Evolutionary conservation across 2,888 invertebrate genomes (phyloP).

Genomic region (Sabatieria punctata): DNA sequence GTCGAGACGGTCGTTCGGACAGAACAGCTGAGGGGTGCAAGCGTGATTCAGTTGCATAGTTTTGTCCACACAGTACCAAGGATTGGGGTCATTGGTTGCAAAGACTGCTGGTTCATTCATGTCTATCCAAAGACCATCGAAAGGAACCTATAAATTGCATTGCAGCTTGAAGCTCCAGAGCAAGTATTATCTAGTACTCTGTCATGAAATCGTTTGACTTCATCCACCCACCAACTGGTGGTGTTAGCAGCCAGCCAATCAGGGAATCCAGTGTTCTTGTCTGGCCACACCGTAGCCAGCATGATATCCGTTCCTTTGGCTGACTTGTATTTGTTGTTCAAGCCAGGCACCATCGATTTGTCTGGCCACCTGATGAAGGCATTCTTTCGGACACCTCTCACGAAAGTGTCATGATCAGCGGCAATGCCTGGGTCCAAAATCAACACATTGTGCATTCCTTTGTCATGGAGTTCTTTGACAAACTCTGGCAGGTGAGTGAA

Average conservation of each 20-base stretch:
- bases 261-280: slow-evolving; percentile 24
- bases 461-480: neutral
- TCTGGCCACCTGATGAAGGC: neutral
- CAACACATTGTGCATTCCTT: neutral
- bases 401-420: neutral
- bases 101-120: slow-evolving; percentile 81
- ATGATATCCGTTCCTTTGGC: neutral
- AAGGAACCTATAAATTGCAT: too few relatives aligned
- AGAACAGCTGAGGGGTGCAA: slow-evolving; percentile 11
- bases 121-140: slow-evolving; percentile 72
- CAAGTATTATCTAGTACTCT: too few relatives aligned
- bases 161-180: too few relatives aligned
- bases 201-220: slow-evolving; percentile 18
- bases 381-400: neutral
- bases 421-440: neutral
- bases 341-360: neutral
- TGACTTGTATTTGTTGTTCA: neutral
- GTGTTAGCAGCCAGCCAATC: slow-evolving; percentile 24
- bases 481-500: neutral
- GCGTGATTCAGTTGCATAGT: too few relatives aligned
- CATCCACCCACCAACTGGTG: slow-evolving; percentile 23
- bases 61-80: too few relatives aligned
- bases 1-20: slow-evolving; percentile 17
- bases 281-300: slow-evolving; percentile 21
- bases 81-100: slow-evolving; percentile 24